Evolutionary conservation across 2,888 invertebrate species (phyloP), one percentile per base, ranked within the genome.

Genomic region (Conops quadrifasciatus): DNA sequence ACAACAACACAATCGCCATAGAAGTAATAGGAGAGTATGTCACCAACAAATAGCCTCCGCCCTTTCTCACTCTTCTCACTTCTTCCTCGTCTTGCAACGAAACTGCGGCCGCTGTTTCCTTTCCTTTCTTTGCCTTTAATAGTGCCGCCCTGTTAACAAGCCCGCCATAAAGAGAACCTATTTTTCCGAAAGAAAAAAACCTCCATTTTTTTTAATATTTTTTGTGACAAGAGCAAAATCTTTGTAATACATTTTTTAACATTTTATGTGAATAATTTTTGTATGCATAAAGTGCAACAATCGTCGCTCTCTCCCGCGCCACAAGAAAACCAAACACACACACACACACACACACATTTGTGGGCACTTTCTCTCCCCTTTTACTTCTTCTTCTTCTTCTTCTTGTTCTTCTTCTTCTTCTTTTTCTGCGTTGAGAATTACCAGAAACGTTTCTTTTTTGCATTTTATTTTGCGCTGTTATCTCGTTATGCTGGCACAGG

Each of bases 151-250:
- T 43, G 58, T 58, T 45, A 58, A 53, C 28, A 19, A 49, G 53
- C 26, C 15, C 49, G 49, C 53, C 30, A 36, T 3, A 49, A 49
- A 58, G 26, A 28, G 1, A 21, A 62, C 28, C 73, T 75, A 74
- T 72, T 70, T 72, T 72, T 21, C 72, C 74, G 30, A 47, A 15
- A 16, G 28, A 56, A 59, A 43, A 53, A 77, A 80, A 82, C 77
- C 77, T 78, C 78, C 79, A 81, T 77, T 82, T 80, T 84, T 84
- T 84, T 82, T 79, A 80, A 84, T 83, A 84, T 85, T 82, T 84
- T 80, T 75, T 83, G 82, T 83, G 84, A 84, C 83, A 80, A 80
- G 81, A 80, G 81, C 5, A 77, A 79, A 80, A 76, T 79, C 74
- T 75, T 78, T 77, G 79, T 75, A 76, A 74, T n/a, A n/a, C 75